Base-by-base conservation (phyloP, 1,140 invertebrate species). In the Drosophila repleta region DNA sequence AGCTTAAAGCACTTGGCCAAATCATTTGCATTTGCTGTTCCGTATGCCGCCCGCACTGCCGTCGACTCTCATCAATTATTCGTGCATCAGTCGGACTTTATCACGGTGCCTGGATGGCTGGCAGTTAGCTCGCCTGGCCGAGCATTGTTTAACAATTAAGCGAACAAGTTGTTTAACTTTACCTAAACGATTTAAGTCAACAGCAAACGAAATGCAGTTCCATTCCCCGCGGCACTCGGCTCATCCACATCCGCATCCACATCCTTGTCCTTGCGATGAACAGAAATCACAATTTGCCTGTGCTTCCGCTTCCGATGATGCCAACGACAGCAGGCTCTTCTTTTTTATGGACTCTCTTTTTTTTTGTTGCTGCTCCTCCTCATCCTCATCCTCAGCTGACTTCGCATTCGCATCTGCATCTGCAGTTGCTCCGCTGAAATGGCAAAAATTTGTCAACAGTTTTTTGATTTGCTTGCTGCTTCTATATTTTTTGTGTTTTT, bases 171-270 rank as follows among this genome's bases (percentile, higher is more conserved):
- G 82, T 87, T 87, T 87, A 87, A 87, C 79, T 88, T 88, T 88
- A 69, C 79, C 83, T 88, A 88, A 88, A 88, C 83, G 83, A 79
- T 88, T 88, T 88, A 88, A 88, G 83, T 88, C 83, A 88, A 88
- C 83, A 88, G 79, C 45, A 41, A 78, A 55, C 63, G 63, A 68
- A 66, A 24, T 67, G 64, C 51, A 60, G 41, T 67, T 13, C 64
- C 43, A 37, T 26, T 48, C 29, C 21, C 45, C 13, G 20, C 32
- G 29, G 75, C 11, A 39, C 32, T 29, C 15, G n/a, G 8, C 49
- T 35, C 48, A 5, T 51, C n/a, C 52, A 29, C 17, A 13, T 46
- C 41, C 26, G 35, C 52, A 15, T 11, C 17, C 37, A 29, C 21
- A 29, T 29, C 8, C 39, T 20, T 29, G n/a, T 74, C 37, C 65